Evolutionary conservation across 2,797 vertebrate genomes (phyloP), one percentile per base, ranked within the genome.

Genomic region (Picus viridis): DNA sequence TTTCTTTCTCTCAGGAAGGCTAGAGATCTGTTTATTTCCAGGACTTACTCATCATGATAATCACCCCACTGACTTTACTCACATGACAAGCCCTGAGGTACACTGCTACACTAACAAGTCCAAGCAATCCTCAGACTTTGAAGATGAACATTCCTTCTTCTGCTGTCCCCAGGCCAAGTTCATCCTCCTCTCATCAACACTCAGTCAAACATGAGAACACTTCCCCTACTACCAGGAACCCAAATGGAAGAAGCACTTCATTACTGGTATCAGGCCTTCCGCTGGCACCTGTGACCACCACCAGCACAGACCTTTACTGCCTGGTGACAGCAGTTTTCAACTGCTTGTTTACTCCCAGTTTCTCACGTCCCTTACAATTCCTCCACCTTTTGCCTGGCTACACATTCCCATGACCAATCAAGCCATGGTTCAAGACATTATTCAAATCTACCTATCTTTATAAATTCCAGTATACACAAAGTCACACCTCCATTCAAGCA

Each of bases 181-280:
- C 9, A 27, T 6, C 10, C 43, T 56, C 11, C 10, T 8, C n/a
- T 65, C 64, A 39, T 12, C 58, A 45, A 9, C 18, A 63, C 43
- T 8, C 0, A 0, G 10, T 18, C 34, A 24, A 47, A 29, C 1
- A 62, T 2, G 3, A 67, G 12, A 57, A 30, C n/a, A 65, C 1
- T 10, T 49, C 51, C 47, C 51, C 65, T 16, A 68, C 9, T 4
- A 15, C 16, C 15, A 79, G 51, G 26, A 91, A 34, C 59, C 24
- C 53, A 65, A 41, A 27, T 4, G 57, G 10, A 63, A 47, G 20
- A 18, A 82, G 58, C 10, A 19, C 36, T 43, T 30, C 1, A 24
- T 5, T 49, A 26, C 19, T 34, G 71, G 12, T 24, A 8, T 0
- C 3, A 7, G 24, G 29, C 6, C 13, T 53, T 47, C 54, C 53